Base-by-base conservation (phyloP, 2,888 invertebrate species). In the Melanostoma scalare region DNA sequence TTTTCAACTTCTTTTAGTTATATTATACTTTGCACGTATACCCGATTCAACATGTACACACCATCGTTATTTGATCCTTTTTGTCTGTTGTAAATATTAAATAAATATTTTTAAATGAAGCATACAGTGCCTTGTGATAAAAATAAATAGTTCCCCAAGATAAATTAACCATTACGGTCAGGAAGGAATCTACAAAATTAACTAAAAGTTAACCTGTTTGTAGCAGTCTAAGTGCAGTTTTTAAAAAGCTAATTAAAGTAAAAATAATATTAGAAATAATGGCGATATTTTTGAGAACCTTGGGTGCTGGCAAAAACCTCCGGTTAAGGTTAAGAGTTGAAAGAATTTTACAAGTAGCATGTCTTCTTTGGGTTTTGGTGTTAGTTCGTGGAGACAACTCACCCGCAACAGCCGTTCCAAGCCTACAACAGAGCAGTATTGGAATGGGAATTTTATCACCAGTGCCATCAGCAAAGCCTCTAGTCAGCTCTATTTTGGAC, bases 401-500 rank as follows among this genome's bases (percentile, higher is more conserved):
- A 69, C 63, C 68, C 58, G 58, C 63, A 35, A 61, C 63, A 1
- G 48, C 42, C n/a, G 53, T 48, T 30, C 52, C 68, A 44, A 74
- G 69, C 52, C 68, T 55, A 40, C 60, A 67, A 36, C 72, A 68
- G 35, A 65, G 60, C 40, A 79, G 35, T 55, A 9, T 33, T 20
- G 20, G 20, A 8, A 30, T 42, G 48, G 61, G 52, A 9, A 56
- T 9, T 10, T 40, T 60, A 3, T 46, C 78, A 42, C 38, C 74
- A 6, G 71, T 75, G 55, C 79, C 79, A 6, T 79, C 84, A 10
- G 74, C 84, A 4, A 84, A 84, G 35, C 74, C 84, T 38, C 79
- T 79, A 10, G 71, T 84, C 35, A 79, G 84, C 10, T 89, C 90
- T 58, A 89, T 90, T 67, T 84, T 90, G 78, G 91, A 91, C 68